These are phyloP conservation scores for Poeciliopsis turrubarensis DNA, from an alignment of 2,113 vertebrate species.

Conservation along the genomic window DNA sequence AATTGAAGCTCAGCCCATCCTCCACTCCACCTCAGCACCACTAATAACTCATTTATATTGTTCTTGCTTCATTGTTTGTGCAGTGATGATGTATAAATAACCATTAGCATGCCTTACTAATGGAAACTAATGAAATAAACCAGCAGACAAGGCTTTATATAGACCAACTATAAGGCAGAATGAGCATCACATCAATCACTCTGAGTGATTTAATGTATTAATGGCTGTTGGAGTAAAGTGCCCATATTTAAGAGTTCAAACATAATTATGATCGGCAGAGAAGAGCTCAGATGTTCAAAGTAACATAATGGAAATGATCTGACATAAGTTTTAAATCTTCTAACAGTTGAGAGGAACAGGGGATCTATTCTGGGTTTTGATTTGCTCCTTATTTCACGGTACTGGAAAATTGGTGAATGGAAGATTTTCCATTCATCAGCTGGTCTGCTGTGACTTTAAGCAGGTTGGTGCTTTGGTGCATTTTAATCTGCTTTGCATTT, in stretches of 20 bases:
- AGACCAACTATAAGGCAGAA: background rate
- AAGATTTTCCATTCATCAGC: background rate
- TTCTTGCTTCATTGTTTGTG: background rate
- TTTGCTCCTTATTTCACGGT: no score
- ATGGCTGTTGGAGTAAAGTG: background rate
- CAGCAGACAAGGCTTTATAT: background rate
- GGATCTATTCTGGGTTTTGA: no score
- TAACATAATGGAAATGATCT: background rate
- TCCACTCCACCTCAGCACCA: background rate
- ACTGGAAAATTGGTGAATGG: no score
- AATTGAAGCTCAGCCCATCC: background rate
- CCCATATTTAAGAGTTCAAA: background rate
- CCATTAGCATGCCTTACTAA: background rate
- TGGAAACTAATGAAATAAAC: background rate
- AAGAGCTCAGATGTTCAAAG: background rate
- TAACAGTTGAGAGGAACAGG: no score
- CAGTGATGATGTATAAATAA: conserved; percentile 1
- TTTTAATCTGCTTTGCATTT: no score
- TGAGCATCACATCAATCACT: background rate
- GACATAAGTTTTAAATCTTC: background rate
- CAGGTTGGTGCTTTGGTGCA: no score
- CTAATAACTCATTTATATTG: background rate
- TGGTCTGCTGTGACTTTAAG: background rate
- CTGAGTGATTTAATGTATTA: background rate
- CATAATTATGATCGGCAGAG: background rate